Base-by-base conservation (phyloP, 2,113 vertebrate species). In the Uria lomvia region DNA sequence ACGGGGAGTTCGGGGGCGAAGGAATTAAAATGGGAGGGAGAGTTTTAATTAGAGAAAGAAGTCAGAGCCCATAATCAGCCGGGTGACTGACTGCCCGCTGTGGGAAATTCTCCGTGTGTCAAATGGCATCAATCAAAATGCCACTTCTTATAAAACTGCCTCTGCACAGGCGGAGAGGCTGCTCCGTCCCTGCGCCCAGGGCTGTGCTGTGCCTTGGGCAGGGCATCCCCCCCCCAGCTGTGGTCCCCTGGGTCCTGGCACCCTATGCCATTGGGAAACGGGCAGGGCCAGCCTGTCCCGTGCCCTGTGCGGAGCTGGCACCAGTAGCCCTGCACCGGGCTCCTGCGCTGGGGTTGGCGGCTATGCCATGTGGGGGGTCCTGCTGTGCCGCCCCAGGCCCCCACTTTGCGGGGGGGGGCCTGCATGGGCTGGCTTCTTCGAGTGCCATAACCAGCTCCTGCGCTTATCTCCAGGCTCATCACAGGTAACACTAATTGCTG, bases 1-100 rank as follows among this genome's bases (percentile, higher is more conserved):
- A 81, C 50, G 36, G 47, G 79, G 75, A 74, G 42, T 80, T 52
- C 1, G 2, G 74, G 73, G 88, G 75, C 67, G 74, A 53, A 86
- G 87, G 79, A 80, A 93, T 94, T 92, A 90, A 90, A 97, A 85
- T 27, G 50, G 82, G 67, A 88, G 86, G 88, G 88, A 93, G 86
- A 88, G 63, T 93, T 94, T 95, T 96, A 97, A 96, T 96, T 95
- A 95, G 83, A 88, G 90, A 36, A 83, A 68, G 85, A 90, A 88
- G 82, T 65, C 92, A 60, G 87, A 93, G 74, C 50, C 67, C 1
- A 2, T 83, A 70, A 95, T 83, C 78, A 90, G 92, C 71, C 2
- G 74, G 47, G 62, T 90, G 92, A 94, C 65, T 71, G 95, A 53
- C 62, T 95, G 96, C 86, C 73, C 0, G 55, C 94, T 94, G 94